Base-by-base conservation (phyloP, 1,140 invertebrate genomes). In the Idris sp. region DNA sequence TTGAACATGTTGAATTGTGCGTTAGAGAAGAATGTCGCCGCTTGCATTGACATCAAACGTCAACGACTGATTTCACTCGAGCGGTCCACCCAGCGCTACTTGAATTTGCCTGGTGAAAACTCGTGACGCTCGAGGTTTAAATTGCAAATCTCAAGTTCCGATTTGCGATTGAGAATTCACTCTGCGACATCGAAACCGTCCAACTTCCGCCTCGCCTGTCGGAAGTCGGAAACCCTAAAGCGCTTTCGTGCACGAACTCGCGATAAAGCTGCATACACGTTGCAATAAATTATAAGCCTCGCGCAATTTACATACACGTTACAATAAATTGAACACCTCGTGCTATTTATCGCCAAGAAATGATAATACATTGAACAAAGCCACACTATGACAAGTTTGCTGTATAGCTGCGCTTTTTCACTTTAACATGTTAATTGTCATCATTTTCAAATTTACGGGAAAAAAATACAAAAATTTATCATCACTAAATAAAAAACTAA, bases 141-240 rank as follows among this genome's bases (percentile, higher is more conserved):
- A 82, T 81, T 82, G 81, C 76, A 81, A 79, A 81, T 77, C 74
- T 65, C 51, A 28, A 58, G 56, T 81, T 78, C 71, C 74, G 58
- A 76, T 74, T 78, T 74, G 41, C 76, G 74, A 76, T 79, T 77
- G 76, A 78, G 79, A 76, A 75, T 77, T 65, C 67, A 76, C 74
- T 56, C 56, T 36, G 62, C 75, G 68, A 74, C 62, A 77, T 74
- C 53, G 53, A 62, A 77, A 77, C 71, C 71, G 71, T 67, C 62
- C 48, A 48, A 65, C 54, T 61, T 74, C 61, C 71, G 71, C 62
- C 40, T 48, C 54, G 61, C 44, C 62, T 74, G 61, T 67, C 71
- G 71, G 71, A 74, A 74, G 71, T 35, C 71, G 71, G 71, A 74
- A 74, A 74, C 71, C 69, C 71, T 33, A 74, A 67, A 74, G 71